These are phyloP conservation scores for Herpetotheres cachinnans DNA, from an alignment of 2,113 vertebrate species.

Conservation along the genomic window DNA sequence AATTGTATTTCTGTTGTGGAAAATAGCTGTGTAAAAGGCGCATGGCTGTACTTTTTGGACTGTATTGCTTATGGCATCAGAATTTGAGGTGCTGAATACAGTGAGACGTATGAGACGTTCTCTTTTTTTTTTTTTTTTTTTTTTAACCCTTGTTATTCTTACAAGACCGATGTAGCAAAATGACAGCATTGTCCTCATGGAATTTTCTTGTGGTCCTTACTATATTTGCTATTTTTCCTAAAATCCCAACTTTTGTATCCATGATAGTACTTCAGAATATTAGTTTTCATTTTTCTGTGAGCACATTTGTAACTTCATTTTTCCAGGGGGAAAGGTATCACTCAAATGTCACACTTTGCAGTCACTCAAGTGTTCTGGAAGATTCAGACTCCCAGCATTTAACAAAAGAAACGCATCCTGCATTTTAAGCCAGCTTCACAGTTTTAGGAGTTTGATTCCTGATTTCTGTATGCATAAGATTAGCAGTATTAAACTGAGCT, in stretches of 20 bases:
- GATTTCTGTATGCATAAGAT: neutral
- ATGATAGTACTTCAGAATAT: neutral
- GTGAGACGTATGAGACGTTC: neutral
- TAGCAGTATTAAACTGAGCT: neutral
- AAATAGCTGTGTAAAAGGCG: neutral
- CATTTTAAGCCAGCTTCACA: neutral
- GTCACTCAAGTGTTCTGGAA: neutral
- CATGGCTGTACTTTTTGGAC: neutral
- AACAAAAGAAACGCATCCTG: neutral
- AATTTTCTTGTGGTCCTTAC: neutral
- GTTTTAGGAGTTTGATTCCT: neutral
- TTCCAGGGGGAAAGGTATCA: neutral
- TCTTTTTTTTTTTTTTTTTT: neutral
- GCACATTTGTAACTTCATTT: neutral
- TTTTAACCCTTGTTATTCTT: neutral
- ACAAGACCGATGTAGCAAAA: neutral
- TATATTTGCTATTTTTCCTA: neutral
- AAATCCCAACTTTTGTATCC: neutral
- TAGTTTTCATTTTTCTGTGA: neutral
- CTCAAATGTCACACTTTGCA: neutral
- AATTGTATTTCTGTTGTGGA: neutral
- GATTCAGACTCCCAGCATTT: neutral
- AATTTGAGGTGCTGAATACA: neutral
- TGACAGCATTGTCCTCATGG: neutral
- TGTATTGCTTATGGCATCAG: neutral